Evolutionary conservation across 2,113 vertebrate genomes (phyloP), one percentile per base, ranked within the genome.

Genomic region (Paraplagusia blochii): DNA sequence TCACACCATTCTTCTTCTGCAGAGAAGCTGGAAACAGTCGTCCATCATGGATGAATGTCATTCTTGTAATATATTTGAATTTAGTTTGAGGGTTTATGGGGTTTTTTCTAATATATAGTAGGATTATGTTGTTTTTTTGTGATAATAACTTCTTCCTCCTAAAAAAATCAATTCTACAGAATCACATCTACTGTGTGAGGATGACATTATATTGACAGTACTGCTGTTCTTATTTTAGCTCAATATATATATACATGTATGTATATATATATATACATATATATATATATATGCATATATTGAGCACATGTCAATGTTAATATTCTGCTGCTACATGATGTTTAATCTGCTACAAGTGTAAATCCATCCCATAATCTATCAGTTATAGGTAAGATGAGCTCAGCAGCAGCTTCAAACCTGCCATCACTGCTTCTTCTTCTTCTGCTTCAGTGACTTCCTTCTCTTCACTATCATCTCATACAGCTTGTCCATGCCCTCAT

Each of bases 381-480:
- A 40, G 38, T 40, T 13, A 40, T 40, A 40, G 38, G 12, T 10
- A 40, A n/a, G 7, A 48, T 48, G 12, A 29, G 14, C 29, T 8
- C n/a, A 12, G 16, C 18, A 17, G 18, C 17, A 22, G 10, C 11
- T 40, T 11, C 22, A 29, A 29, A 29, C 35, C 16, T 34, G 33
- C 7, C 14, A 58, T 84, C 82, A 81, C 63, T 64, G 94, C 87
- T 91, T 92, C 86, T 95, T 97, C 85, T 96, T 98, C 91, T 94
- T 96, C 87, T 96, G 94, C 83, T 95, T 95, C 58, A 96, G 87
- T 9, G 91, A 91, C 88, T 96, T 98, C 82, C 94, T 93, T 72
- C 95, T 91, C 80, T 96, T 97, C 66, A 96, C 89, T 54, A 98
- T 97, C 95, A 98, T 97, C 88, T 97, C 94, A 13, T 96, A 95